Percentiles rank a stretch among this genome's conserved stretches.
phyloP scores from a whole-genome alignment of 2,113 vertebrate species.

The Chaenocephalus aceratus region DNA sequence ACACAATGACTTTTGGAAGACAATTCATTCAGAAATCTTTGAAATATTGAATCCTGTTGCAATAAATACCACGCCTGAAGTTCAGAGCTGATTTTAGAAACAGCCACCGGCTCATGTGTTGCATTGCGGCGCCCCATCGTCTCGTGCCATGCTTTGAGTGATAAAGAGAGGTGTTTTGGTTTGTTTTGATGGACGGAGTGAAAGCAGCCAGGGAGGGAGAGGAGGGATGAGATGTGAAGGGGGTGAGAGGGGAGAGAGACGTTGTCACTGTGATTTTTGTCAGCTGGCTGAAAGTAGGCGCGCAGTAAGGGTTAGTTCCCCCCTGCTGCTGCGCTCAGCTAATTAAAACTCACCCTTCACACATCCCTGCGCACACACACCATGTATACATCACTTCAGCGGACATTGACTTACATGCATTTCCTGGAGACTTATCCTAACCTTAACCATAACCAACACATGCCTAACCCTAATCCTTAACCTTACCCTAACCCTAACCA shows the following conservation, averaged over 20 bases:
- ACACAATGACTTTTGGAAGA: not conserved
- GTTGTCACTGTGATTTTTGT: conserved; percentile 69
- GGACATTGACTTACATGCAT: too few relatives aligned
- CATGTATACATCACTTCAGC: too few relatives aligned
- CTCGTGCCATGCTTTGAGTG: conserved; percentile 1
- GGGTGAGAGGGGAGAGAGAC: conserved; percentile 16
- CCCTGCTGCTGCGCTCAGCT: conserved; percentile 58
- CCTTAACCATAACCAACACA: too few relatives aligned
- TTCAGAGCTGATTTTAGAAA: conserved; percentile 29
- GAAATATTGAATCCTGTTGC: not conserved
- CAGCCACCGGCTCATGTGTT: conserved; percentile 22
- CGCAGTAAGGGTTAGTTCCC: conserved; percentile 30
- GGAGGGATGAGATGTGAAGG: not conserved
- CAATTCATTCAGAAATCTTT: conserved; percentile 11
- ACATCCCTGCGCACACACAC: not conserved
- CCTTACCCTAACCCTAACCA: too few relatives aligned
- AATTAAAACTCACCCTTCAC: conserved; percentile 63
- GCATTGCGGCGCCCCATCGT: conserved; percentile 8
- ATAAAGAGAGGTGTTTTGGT: conserved; percentile 9
- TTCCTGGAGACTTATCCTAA: too few relatives aligned
- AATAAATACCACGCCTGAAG: conserved; percentile 1
- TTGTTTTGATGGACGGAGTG: conserved; percentile 17
- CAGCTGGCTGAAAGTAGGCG: conserved; percentile 38
- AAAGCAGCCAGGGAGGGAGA: not conserved
- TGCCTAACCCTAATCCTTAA: too few relatives aligned